phyloP scores from a whole-genome alignment of 2,888 invertebrate species.

The Brenthis ino region DNA sequence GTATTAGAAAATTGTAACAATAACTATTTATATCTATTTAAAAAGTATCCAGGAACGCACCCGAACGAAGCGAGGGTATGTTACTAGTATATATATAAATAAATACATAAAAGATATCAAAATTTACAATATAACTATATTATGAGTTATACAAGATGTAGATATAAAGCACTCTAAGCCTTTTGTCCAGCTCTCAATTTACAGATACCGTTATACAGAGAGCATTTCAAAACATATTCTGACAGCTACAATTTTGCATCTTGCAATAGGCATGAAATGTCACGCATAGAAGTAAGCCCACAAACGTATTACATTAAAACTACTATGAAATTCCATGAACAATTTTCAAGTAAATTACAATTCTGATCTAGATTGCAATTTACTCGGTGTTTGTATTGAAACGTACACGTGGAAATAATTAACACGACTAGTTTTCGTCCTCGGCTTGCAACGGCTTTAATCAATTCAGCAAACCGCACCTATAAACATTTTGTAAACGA shows the following conservation, averaged over 20 bases:
- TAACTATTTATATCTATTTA: too few species aligned
- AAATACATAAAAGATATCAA: too few species aligned
- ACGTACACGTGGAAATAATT: conserved; percentile 40
- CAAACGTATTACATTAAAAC: conserved; percentile 28
- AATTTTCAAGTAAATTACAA: conserved; percentile 41
- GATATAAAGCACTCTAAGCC: too few species aligned
- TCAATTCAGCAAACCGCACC: background rate
- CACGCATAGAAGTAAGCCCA: conserved; percentile 13
- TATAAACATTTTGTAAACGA: too few species aligned
- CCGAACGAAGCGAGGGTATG: too few species aligned
- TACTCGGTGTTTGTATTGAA: conserved; percentile 40
- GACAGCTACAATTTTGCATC: conserved; percentile 7
- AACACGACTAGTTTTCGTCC: conserved; percentile 27
- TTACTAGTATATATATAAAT: too few species aligned
- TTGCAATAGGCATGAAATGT: conserved; percentile 14
- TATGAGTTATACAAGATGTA: too few species aligned
- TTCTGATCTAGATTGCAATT: conserved; percentile 40
- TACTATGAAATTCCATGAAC: conserved; percentile 35
- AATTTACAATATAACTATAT: too few species aligned
- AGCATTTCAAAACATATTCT: conserved; percentile 5
- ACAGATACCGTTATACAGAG: too few species aligned
- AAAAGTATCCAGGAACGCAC: too few species aligned
- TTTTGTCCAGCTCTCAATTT: too few species aligned
- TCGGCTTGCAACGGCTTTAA: conserved; percentile 20
- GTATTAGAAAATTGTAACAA: too few species aligned